Percentiles rank a stretch among this genome's conserved stretches.
These are phyloP conservation scores for Cinara cedri DNA, from an alignment of 2,888 invertebrate species.

Conservation along the genomic window DNA sequence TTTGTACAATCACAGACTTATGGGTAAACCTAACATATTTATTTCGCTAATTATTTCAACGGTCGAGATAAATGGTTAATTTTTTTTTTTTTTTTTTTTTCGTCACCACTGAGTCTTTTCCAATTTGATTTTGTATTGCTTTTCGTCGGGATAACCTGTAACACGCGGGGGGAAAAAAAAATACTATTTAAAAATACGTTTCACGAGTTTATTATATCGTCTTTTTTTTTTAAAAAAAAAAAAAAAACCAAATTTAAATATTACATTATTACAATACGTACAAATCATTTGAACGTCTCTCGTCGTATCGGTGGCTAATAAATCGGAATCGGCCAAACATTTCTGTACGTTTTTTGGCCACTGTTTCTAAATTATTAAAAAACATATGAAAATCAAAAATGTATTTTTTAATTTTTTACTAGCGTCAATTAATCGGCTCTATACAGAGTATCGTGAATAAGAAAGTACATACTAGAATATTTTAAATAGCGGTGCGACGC, in stretches of 20 bases:
- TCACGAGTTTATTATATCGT: neutral
- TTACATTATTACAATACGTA: neutral
- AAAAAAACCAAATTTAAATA: no score
- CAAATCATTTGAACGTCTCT: neutral
- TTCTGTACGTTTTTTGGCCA: conserved; percentile 14
- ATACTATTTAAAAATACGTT: neutral
- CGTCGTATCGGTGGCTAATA: neutral
- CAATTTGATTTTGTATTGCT: conserved; percentile 33
- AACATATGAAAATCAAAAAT: no score
- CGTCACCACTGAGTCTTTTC: conserved; percentile 32
- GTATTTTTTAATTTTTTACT: no score
- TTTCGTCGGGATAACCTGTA: conserved; percentile 22
- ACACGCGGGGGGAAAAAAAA: neutral
- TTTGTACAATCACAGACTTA: no score
- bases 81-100: neutral
- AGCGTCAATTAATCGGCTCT: neutral
- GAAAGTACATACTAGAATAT: no score
- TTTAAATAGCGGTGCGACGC: no score
- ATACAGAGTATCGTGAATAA: no score
- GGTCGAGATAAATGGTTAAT: no score
- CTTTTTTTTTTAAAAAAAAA: no score
- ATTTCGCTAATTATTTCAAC: neutral
- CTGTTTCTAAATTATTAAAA: no score
- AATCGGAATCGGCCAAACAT: neutral
- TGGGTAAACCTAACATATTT: neutral